A percentile compares a stretch with the other conserved stretches of the same genome.
phyloP scores from a whole-genome alignment of 2,888 invertebrate genomes.

The Pardosa pseudoannulata region DNA sequence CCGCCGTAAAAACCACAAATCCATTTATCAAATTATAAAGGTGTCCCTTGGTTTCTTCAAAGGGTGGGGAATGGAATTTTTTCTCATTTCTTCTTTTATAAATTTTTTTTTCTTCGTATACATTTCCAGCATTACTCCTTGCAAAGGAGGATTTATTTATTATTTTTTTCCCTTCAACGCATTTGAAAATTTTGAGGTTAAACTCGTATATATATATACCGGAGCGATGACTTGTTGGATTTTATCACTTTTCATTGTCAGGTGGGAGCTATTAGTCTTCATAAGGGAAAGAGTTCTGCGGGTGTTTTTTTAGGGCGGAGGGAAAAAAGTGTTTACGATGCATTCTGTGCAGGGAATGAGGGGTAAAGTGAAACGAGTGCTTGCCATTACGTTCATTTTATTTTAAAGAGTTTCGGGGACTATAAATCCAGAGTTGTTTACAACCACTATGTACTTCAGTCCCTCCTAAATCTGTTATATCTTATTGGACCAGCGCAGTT shows the following conservation, averaged over 20 bases:
- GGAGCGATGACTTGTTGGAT: slow-evolving; percentile 50
- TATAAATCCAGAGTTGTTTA: too few species aligned
- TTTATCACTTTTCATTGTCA: slow-evolving; percentile 48
- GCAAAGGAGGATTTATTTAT: neutral
- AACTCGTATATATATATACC: slow-evolving; percentile 26
- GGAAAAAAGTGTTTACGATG: neutral
- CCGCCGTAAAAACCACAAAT: slow-evolving; percentile 22
- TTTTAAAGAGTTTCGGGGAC: too few species aligned
- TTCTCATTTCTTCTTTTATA: neutral
- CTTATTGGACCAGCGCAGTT: too few species aligned
- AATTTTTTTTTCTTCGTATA: slow-evolving; percentile 18
- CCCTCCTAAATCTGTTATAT: too few species aligned
- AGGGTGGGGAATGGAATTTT: slow-evolving; percentile 1
- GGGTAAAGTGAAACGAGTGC: neutral
- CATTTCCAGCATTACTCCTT: neutral
- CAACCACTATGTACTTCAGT: too few species aligned
- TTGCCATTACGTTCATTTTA: neutral
- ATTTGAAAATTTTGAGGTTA: slow-evolving; percentile 31
- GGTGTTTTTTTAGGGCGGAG: slow-evolving; percentile 6
- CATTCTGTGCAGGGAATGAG: neutral
- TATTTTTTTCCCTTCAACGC: neutral
- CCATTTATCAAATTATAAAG: slow-evolving; percentile 71
- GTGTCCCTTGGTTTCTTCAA: slow-evolving; percentile 39
- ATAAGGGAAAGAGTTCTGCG: slow-evolving; percentile 21
- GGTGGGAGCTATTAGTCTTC: slow-evolving; percentile 45